phyloP scores from a whole-genome alignment of 1,140 invertebrate species.

The Drosophila mojavensis region DNA sequence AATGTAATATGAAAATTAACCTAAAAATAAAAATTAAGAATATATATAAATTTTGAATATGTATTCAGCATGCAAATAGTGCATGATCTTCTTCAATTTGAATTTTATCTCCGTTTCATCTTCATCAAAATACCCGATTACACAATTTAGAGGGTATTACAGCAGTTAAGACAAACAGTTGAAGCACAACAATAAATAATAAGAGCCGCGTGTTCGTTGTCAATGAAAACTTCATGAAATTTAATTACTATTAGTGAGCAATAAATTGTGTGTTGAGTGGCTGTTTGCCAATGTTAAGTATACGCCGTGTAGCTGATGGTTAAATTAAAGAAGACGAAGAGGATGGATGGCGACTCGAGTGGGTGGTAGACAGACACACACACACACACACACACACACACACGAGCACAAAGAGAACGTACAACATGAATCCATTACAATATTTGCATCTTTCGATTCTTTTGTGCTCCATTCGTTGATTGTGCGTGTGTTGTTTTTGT shows the following conservation, averaged over 20 bases:
- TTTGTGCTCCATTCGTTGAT: constrained; percentile 32
- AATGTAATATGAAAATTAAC: too few species aligned
- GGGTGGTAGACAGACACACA: neutral
- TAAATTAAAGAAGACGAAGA: neutral
- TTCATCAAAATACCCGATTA: too few species aligned
- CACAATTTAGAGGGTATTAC: too few species aligned
- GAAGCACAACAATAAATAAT: neutral
- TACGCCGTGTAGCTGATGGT: constrained; percentile 15
- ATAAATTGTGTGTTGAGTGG: constrained; percentile 11
- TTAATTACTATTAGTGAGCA: constrained; percentile 8
- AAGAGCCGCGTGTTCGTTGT: neutral
- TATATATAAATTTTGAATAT: too few species aligned
- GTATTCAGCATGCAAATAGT: too few species aligned
- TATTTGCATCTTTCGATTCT: constrained; percentile 63
- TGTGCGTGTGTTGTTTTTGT: constrained; percentile 12
- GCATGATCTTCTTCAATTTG: too few species aligned
- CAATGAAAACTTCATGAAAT: neutral
- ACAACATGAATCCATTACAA: constrained; percentile 68
- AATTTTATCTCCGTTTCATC: too few species aligned
- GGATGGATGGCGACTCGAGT: neutral
- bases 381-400: neutral
- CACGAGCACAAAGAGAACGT: neutral
- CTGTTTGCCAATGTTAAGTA: constrained; percentile 15
- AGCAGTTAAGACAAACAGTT: too few species aligned
- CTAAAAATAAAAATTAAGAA: too few species aligned